A percentile compares a stretch with the other conserved stretches of the same genome.
phyloP scores from a whole-genome alignment of 2,888 invertebrate species.

The Eupsilia transversa region DNA sequence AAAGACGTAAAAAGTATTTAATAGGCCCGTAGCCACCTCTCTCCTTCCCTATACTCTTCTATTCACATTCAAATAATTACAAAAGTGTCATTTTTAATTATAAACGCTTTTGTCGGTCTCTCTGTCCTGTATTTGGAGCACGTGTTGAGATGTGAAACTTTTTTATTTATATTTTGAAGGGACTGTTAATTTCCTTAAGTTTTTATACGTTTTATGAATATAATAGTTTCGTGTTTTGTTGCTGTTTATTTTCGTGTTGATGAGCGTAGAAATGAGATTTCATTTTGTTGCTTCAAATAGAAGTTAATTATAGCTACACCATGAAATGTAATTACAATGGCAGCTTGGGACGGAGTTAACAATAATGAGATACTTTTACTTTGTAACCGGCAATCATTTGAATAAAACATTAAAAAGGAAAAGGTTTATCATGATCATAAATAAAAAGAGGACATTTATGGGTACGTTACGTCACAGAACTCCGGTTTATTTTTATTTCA shows the following conservation, averaged over 20 bases:
- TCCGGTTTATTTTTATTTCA: constrained; percentile 45
- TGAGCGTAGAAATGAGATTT: constrained; percentile 26
- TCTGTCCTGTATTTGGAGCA: constrained; percentile 74
- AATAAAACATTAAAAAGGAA: constrained; percentile 33
- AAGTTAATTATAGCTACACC: constrained; percentile 16
- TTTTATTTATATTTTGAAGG: constrained; percentile 37
- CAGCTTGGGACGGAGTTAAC: not conserved
- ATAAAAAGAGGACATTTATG: constrained; percentile 46
- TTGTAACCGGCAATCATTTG: constrained; percentile 29
- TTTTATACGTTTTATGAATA: constrained; percentile 56
- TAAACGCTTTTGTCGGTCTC: constrained; percentile 80
- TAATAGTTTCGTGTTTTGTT: constrained; percentile 45
- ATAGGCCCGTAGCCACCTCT: constrained; percentile 73
- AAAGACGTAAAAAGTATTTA: constrained; percentile 73
- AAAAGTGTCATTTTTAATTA: constrained; percentile 86
- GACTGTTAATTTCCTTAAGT: constrained; percentile 58
- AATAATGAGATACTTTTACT: constrained; percentile 29
- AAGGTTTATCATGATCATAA: constrained; percentile 31
- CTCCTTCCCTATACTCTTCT: constrained; percentile 65
- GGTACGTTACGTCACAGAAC: constrained; percentile 21
- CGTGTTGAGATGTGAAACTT: constrained; percentile 56
- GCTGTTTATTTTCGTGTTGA: constrained; percentile 39
- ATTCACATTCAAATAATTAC: constrained; percentile 80
- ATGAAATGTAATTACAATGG: constrained; percentile 6
- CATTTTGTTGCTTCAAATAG: constrained; percentile 25